A percentile compares a stretch with the other conserved stretches of the same genome.
Conservation (phyloP, 1,140 invertebrate genomes). For the Drosophila neocordata region DNA sequence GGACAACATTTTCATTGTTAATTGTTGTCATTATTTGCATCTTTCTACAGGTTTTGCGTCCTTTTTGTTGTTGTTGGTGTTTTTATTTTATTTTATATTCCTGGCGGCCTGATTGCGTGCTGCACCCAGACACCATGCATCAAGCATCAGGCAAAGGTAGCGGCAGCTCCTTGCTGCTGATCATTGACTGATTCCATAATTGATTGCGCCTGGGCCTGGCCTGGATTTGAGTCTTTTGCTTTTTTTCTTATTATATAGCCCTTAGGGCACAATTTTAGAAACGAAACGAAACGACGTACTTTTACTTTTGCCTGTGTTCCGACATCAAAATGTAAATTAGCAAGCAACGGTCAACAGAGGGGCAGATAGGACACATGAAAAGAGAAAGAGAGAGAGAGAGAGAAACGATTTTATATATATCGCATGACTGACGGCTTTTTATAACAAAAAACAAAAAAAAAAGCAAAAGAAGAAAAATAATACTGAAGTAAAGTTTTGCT, state of each 20-base stretch:
- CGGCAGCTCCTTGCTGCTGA: conserved; percentile 66
- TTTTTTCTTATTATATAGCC: conserved; percentile 24
- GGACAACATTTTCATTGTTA: conserved; percentile 45
- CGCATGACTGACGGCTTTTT: conserved; percentile 79
- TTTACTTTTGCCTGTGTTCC: conserved; percentile 54
- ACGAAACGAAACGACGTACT: conserved; percentile 47
- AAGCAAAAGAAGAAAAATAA: too few relatives aligned
- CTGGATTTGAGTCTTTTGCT: conserved; percentile 9
- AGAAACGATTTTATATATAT: conserved; percentile 64
- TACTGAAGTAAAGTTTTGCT: conserved; percentile 10
- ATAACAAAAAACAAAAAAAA: conserved; percentile 26
- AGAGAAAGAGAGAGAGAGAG: conserved; percentile 20
- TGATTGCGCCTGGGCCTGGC: conserved; percentile 51
- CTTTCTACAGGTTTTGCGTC: conserved; percentile 51
- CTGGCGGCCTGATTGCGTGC: conserved; percentile 51
- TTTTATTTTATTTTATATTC: conserved; percentile 12
- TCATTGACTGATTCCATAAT: conserved; percentile 76
- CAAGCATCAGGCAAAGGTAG: background rate
- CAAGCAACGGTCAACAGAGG: background rate
- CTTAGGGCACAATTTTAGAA: conserved; percentile 69
- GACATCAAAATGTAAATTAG: conserved; percentile 74
- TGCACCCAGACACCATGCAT: conserved; percentile 30
- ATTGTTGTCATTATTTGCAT: conserved; percentile 64
- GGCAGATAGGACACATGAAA: background rate
- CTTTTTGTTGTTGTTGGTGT: too few relatives aligned